Conservation (phyloP, 2,797 vertebrate species). For the Myotis pilosus region DNA sequence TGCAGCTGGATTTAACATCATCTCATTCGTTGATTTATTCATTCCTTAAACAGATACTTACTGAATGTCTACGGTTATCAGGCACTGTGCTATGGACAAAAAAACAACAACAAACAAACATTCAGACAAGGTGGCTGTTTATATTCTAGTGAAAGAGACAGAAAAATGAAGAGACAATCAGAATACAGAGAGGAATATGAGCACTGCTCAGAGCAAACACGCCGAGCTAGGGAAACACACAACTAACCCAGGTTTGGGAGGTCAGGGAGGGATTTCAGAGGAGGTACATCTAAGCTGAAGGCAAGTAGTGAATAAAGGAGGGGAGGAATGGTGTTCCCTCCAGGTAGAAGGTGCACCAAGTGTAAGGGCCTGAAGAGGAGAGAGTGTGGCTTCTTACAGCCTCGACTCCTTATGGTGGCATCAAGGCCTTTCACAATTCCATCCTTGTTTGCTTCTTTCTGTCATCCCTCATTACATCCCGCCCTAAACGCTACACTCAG, state of each 20-base stretch:
- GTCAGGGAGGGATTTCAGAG: not conserved
- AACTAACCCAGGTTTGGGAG: not conserved
- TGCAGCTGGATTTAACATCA: not conserved
- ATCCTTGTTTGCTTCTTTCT: not conserved
- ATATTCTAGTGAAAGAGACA: not conserved
- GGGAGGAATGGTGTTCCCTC: not conserved
- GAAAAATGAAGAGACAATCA: not conserved
- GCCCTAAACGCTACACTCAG: not conserved
- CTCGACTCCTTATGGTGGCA: not conserved
- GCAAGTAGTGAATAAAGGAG: not conserved
- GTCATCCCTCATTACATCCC: not conserved
- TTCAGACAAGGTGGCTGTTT: not conserved
- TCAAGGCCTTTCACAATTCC: not conserved
- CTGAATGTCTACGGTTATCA: not conserved
- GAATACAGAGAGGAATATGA: not conserved
- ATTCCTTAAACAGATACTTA: not conserved
- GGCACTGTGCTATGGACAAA: not conserved
- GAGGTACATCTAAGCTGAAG: not conserved
- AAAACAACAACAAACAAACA: not conserved
- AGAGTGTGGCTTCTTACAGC: not conserved
- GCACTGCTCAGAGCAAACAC: not conserved
- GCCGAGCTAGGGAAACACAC: not conserved
- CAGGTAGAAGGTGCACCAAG: fast-evolving
- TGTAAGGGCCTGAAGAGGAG: not conserved
- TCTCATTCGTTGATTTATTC: not conserved